Conservation (phyloP, 2,888 invertebrate species). For the Tubiluchus corallicola region DNA sequence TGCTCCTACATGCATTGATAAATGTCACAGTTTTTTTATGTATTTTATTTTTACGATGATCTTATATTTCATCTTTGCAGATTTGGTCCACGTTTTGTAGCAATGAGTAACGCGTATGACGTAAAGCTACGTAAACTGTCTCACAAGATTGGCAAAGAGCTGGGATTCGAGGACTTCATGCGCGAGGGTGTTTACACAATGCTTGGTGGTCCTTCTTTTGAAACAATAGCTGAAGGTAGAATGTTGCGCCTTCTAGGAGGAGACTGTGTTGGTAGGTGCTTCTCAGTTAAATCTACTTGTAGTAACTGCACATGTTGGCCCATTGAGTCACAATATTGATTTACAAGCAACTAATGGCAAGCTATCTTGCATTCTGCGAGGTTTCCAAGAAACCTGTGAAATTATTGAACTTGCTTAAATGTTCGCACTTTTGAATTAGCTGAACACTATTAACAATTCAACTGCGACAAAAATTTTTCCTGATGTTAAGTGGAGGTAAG, state of each 20-base stretch:
- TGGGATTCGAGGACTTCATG: constrained; percentile 49
- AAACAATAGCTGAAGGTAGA: constrained; percentile 78
- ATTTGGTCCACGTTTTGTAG: constrained; percentile 83
- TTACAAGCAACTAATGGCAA: not conserved
- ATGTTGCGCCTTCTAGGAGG: constrained; percentile 51
- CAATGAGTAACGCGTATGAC: constrained; percentile 77
- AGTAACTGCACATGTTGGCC: too few species aligned
- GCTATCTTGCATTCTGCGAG: not conserved
- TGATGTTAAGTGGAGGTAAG: too few species aligned
- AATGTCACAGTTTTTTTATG: too few species aligned
- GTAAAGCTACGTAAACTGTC: constrained; percentile 47
- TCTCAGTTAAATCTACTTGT: too few species aligned
- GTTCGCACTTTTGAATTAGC: too few species aligned
- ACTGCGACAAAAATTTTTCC: too few species aligned
- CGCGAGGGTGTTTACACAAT: constrained; percentile 86
- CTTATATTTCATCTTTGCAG: constrained; percentile 32
- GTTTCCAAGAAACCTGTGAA: too few species aligned
- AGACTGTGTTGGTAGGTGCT: constrained; percentile 31
- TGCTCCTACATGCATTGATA: too few species aligned
- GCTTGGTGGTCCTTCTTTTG: constrained; percentile 79
- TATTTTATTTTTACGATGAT: too few species aligned
- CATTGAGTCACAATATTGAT: constrained; percentile 11
- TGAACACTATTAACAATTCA: too few species aligned
- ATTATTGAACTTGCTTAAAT: too few species aligned
- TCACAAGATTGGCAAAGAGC: constrained; percentile 45